Conservation (phyloP, 1,140 invertebrate genomes). For the Scaptomyza pallida region DNA sequence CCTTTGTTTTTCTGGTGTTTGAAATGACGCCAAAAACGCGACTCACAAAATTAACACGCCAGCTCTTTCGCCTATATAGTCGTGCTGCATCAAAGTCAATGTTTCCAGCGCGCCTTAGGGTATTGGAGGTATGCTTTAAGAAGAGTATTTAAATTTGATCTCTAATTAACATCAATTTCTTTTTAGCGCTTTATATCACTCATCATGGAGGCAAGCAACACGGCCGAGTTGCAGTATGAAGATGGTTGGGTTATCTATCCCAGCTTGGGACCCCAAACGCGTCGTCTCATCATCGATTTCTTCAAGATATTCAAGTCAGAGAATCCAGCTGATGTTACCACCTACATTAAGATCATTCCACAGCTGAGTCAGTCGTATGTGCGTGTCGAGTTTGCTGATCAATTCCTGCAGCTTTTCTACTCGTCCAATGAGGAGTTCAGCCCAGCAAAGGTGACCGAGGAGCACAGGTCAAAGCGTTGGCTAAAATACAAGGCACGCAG, state of each 20-base stretch:
- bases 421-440: slow-evolving; percentile 41
- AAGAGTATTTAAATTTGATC: background rate
- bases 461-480: slow-evolving; percentile 55
- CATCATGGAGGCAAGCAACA: slow-evolving; percentile 64
- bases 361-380: slow-evolving; percentile 50
- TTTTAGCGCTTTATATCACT: slow-evolving; percentile 54
- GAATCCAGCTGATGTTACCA: slow-evolving; percentile 51
- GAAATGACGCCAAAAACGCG: slow-evolving; percentile 38
- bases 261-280: slow-evolving; percentile 46
- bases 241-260: slow-evolving; percentile 54
- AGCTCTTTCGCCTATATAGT: slow-evolving; percentile 54
- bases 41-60: slow-evolving; percentile 41
- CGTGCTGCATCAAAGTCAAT: slow-evolving; percentile 38
- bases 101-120: slow-evolving; percentile 29
- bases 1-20: slow-evolving; percentile 57
- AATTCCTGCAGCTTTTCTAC: slow-evolving; percentile 65
- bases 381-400: slow-evolving; percentile 58
- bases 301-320: slow-evolving; percentile 61
- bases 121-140: slow-evolving; percentile 41
- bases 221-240: slow-evolving; percentile 54
- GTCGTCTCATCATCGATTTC: slow-evolving; percentile 49
- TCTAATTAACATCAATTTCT: background rate
- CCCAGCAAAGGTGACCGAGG: slow-evolving; percentile 53
- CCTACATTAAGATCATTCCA: slow-evolving; percentile 51
- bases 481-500: slow-evolving; percentile 46